Percentiles rank a stretch among this genome's conserved stretches.
Conservation (phyloP, 1,140 invertebrate species). For the Drosophila parvula region DNA sequence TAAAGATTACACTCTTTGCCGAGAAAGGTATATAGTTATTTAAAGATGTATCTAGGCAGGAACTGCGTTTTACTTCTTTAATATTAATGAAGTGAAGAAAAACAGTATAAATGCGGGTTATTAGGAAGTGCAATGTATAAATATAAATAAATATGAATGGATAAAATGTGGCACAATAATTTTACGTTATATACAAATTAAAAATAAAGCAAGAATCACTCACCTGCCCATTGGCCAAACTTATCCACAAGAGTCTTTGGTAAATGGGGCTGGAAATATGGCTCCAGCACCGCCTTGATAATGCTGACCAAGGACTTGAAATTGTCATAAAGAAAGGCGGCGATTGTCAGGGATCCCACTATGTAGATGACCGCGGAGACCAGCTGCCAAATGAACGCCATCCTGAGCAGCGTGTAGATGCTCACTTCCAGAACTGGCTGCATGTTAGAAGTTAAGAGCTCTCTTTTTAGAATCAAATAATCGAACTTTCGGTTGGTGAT, state of each 20-base stretch:
- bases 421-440: conserved; percentile 66
- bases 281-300: conserved; percentile 85
- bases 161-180: background rate
- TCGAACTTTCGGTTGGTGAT: conserved; percentile 21
- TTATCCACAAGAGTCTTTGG: conserved; percentile 85
- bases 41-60: background rate
- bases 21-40: background rate
- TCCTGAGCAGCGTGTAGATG: conserved; percentile 69
- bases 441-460: conserved; percentile 46
- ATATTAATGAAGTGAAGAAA: too few relatives aligned
- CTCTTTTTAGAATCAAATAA: conserved; percentile 23
- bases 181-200: too few relatives aligned
- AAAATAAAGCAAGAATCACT: conserved; percentile 24
- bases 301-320: conserved; percentile 85
- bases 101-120: too few relatives aligned
- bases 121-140: background rate
- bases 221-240: conserved; percentile 86
- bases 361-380: conserved; percentile 67
- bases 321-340: conserved; percentile 84
- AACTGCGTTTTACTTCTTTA: too few relatives aligned
- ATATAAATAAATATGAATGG: background rate
- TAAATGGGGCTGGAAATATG: conserved; percentile 86
- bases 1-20: background rate
- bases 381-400: conserved; percentile 76
- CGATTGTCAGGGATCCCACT: conserved; percentile 83